Base-by-base conservation (phyloP, 2,888 invertebrate genomes). In the Strigamia maritima region DNA sequence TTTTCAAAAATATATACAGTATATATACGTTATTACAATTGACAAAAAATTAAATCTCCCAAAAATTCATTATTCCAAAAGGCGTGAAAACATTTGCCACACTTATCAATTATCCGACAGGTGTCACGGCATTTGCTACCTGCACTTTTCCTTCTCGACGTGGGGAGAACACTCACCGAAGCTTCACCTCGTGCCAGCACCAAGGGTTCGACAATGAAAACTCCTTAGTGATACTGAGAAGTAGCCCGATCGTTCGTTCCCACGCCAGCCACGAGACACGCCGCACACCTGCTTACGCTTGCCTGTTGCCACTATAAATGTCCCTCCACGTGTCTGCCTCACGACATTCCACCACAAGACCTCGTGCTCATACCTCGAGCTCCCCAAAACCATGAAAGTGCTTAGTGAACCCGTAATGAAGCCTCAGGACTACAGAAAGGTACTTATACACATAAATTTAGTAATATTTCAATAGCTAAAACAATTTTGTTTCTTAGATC, bases 211-310 rank as follows among this genome's bases (percentile, higher is more conserved):
- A 38, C 24, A 38, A 44, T 77, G 28, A 12, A 77, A 77, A 12
- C 24, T 24, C 49, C 44, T 22, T 22, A 28, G 38, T 75, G 65
- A 14, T 49, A 10, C 77, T 77, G 77, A 22, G 77, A 77, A 77
- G 44, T 8, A 38, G 44, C 28, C 19, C 44, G 38, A 38, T 44
- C 40, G 77, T 24, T 44, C 77, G 77, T 77, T 77, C 77, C 77
- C 77, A 77, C 77, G 77, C 77, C 77, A 77, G 77, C 77, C 77
- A 77, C 77, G 77, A 44, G 77, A 77, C 77, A 77, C 44, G 77
- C n/a, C 77, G 77, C 40, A 40, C 77, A 77, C 77, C 77, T 77
- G 77, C 77, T 77, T n/a, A n/a, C n/a, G n/a, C n/a, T n/a, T n/a
- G n/a, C n/a, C n/a, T n/a, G n/a, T n/a, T 38, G 40, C 77, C 40